phyloP scores from a whole-genome alignment of 37 sponge, comb jelly and placozoan genomes.

The Hormiphora californensis region DNA sequence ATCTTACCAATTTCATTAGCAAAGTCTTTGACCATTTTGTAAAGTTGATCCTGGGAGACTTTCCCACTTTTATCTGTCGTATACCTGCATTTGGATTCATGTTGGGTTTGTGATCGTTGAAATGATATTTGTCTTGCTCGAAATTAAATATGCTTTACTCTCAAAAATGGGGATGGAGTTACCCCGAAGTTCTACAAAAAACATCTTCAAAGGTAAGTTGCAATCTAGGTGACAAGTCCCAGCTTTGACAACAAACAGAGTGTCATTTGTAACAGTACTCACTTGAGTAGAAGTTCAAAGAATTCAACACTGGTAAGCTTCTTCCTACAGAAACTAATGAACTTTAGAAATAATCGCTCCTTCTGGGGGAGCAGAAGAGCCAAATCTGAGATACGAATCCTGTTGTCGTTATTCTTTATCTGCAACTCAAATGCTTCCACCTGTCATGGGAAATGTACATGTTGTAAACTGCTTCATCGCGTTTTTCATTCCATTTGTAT shows the following conservation, averaged over 20 bases:
- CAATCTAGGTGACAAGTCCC: no score
- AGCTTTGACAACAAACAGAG: no score
- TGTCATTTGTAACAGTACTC: no score
- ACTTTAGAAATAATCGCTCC: constrained; percentile 28
- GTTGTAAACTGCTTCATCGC: not conserved
- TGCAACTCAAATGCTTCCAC: constrained; percentile 52
- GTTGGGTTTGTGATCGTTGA: no score
- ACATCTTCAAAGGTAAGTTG: no score
- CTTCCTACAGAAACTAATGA: constrained; percentile 43
- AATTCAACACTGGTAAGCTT: constrained; percentile 40
- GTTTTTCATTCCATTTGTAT: not conserved
- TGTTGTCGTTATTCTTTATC: constrained; percentile 44
- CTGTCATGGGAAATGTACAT: not conserved
- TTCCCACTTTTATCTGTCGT: constrained; percentile 20
- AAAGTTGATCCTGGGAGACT: constrained; percentile 7
- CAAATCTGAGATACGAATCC: constrained; percentile 45
- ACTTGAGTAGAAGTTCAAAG: constrained; percentile 37
- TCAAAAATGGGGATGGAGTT: no score
- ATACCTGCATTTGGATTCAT: not conserved
- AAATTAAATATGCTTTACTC: no score
- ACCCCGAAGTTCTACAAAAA: no score
- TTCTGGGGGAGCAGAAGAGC: constrained; percentile 45
- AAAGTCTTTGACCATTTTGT: constrained; percentile 47
- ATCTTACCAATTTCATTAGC: constrained; percentile 29
- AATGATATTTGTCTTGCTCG: no score